phyloP scores from a whole-genome alignment of 1,140 invertebrate genomes.

The Calliopsis andreniformis region DNA sequence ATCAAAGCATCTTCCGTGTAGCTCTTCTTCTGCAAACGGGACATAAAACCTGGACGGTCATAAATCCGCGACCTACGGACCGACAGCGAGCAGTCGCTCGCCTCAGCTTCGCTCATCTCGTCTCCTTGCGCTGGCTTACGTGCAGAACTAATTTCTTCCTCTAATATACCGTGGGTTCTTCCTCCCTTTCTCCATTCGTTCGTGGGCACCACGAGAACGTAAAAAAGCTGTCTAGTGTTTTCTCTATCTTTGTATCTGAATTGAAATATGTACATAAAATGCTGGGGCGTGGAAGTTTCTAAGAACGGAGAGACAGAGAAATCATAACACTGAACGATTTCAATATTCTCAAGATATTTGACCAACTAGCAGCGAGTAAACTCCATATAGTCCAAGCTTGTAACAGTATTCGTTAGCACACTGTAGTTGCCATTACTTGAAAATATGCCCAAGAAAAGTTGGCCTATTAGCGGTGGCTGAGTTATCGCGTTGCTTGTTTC shows the following conservation, averaged over 20 bases:
- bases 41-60: constrained; percentile 38
- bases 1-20: constrained; percentile 30
- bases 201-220: not conserved
- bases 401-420: no score
- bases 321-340: no score
- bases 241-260: no score
- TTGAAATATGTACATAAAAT: no score
- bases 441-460: no score
- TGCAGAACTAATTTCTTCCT: constrained; percentile 43
- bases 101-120: not conserved
- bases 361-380: no score
- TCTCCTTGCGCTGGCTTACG: constrained; percentile 15
- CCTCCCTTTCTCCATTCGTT: not conserved
- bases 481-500: not conserved
- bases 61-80: constrained; percentile 47
- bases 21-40: constrained; percentile 40
- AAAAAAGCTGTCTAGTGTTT: not conserved
- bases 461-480: no score
- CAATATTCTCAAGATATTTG: no score
- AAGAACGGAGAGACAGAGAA: no score
- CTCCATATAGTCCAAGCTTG: no score
- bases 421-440: no score
- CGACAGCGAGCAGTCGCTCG: not conserved
- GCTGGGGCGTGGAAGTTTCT: no score
- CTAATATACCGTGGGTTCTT: constrained; percentile 1